Evolutionary conservation across 2,888 invertebrate genomes (phyloP).

Genomic region (Odontocolon sp.): DNA sequence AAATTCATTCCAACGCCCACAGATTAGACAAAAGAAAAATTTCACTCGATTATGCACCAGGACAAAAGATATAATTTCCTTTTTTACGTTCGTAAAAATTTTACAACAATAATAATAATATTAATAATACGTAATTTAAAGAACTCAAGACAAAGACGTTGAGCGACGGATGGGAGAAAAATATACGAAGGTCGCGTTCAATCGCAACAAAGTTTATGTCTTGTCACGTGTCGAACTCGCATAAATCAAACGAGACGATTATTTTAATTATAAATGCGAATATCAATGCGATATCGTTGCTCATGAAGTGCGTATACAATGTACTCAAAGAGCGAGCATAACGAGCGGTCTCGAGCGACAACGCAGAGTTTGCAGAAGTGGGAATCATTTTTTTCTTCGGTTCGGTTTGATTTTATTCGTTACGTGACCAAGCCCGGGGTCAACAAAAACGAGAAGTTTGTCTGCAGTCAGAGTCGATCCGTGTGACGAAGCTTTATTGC

Average conservation of each 20-base stretch:
- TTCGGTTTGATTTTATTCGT: conserved; percentile 40
- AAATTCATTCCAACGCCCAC: background rate
- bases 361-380: conserved; percentile 24
- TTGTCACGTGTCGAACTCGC: conserved; percentile 71
- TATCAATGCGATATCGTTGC: conserved; percentile 71
- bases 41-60: background rate
- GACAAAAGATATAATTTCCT: background rate
- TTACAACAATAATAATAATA: too few species aligned
- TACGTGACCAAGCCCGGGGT: background rate
- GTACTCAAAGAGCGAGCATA: conserved; percentile 64
- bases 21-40: background rate
- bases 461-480: conserved; percentile 17
- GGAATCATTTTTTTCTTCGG: conserved; percentile 10
- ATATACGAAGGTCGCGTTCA: conserved; percentile 35
- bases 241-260: conserved; percentile 77
- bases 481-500: conserved; percentile 42
- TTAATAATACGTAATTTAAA: too few species aligned
- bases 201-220: conserved; percentile 65
- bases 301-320: conserved; percentile 69
- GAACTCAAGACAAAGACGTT: background rate
- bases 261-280: conserved; percentile 78
- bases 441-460: conserved; percentile 25
- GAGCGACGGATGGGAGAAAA: conserved; percentile 19
- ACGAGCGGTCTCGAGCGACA: conserved; percentile 47
- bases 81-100: too few species aligned